Evolutionary conservation across 2,888 invertebrate species (phyloP).

Genomic region (Ochlodes sylvanus): DNA sequence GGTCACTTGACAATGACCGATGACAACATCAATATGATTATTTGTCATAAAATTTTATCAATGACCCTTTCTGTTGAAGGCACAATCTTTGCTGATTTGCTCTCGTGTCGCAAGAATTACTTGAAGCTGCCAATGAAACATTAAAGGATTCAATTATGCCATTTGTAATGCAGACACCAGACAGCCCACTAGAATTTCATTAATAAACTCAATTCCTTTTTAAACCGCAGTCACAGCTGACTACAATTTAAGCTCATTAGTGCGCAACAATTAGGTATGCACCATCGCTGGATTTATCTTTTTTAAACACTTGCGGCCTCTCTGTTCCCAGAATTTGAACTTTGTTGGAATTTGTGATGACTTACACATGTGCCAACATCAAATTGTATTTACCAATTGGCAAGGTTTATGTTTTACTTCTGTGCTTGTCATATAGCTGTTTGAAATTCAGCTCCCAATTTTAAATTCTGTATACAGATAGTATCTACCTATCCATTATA

Average conservation of each 20-base stretch:
- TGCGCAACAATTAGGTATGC: background rate
- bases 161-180: slow-evolving; percentile 26
- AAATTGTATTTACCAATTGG: background rate
- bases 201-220: slow-evolving; percentile 29
- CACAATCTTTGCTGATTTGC: background rate
- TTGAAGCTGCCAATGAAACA: slow-evolving; percentile 10
- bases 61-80: no score
- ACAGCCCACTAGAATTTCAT: slow-evolving; percentile 34
- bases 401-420: background rate
- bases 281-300: background rate
- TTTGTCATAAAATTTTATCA: no score
- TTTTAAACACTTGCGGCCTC: background rate
- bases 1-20: no score
- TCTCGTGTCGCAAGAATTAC: slow-evolving; percentile 1
- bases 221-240: slow-evolving; percentile 23
- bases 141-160: slow-evolving; percentile 33
- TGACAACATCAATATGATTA: no score
- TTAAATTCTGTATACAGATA: no score
- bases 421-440: no score
- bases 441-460: no score
- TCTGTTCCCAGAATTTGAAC: background rate
- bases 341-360: background rate
- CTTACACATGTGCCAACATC: background rate
- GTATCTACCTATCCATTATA: no score
- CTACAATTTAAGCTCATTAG: slow-evolving; percentile 11